phyloP scores from a whole-genome alignment of 1,140 invertebrate genomes.

The Anastatus disparis region DNA sequence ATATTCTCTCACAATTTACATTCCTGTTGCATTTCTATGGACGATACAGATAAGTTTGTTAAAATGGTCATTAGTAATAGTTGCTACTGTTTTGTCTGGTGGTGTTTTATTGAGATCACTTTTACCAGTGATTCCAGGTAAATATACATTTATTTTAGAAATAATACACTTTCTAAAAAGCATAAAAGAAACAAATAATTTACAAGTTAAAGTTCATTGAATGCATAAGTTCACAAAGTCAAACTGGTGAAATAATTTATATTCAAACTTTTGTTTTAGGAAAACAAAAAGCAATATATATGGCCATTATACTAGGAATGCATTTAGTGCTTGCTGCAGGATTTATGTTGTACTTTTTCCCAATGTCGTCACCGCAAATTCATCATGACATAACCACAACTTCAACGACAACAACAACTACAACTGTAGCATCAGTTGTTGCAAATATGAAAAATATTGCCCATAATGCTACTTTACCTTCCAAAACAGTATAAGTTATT shows the following conservation, averaged over 20 bases:
- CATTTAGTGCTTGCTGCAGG: slow-evolving; percentile 85
- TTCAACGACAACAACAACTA: neutral
- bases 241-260: neutral
- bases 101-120: slow-evolving; percentile 85
- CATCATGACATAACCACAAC: neutral
- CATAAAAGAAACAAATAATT: no score
- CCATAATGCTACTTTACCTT: neutral
- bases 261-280: slow-evolving; percentile 17
- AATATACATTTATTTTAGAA: slow-evolving; percentile 49
- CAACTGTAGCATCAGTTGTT: neutral
- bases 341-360: slow-evolving; percentile 84
- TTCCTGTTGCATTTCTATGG: slow-evolving; percentile 94
- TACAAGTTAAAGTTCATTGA: neutral
- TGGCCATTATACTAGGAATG: slow-evolving; percentile 75
- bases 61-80: slow-evolving; percentile 87
- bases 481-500: neutral
- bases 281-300: slow-evolving; percentile 73
- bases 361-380: slow-evolving; percentile 56
- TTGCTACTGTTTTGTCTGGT: slow-evolving; percentile 85
- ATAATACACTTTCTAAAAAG: neutral
- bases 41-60: slow-evolving; percentile 85
- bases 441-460: neutral
- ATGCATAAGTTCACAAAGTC: neutral
- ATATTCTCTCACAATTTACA: slow-evolving; percentile 93
- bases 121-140: slow-evolving; percentile 77